Evolutionary conservation across 2,113 vertebrate genomes (phyloP), one percentile per base, ranked within the genome.

Genomic region (Eurystomus gularis): DNA sequence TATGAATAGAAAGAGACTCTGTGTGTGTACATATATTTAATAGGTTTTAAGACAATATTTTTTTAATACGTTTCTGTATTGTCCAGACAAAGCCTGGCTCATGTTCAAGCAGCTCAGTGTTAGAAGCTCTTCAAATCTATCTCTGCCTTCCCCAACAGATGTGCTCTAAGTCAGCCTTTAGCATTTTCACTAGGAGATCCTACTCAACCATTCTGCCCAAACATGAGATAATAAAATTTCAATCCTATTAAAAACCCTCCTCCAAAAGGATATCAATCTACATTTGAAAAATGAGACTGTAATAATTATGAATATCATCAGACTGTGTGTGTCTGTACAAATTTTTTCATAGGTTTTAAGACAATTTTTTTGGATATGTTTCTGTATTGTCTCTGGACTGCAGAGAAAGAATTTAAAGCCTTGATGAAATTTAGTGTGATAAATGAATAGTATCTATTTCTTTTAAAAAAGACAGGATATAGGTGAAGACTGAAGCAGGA

Each of bases 201-300:
- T 21, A 62, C 18, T 79, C 35, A 29, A 15, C 11, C 15, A 17
- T n/a, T 73, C 86, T 71, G 46, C 55, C 66, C 65, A 62, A 54
- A 78, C 5, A 40, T 0, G 0, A 17, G 31, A 16, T 48, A 71
- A 51, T 4, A 75, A 51, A 51, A 65, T 11, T 35, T 39, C 39
- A 71, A 42, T 44, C 31, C 48, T 60, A 42, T 49, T 37, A 75
- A 82, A 81, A 88, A 37, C 26, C 83, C 46, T 80, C 37, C 31
- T 37, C 26, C 17, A 3, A 58, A 87, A 76, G 12, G 3, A 8
- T 39, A 54, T 46, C 37, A 40, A 79, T 61, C 70, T 61, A 76
- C n/a, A 51, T 4, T 48, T 48, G 46, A 48, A 48, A 48, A 48
- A 48, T 48, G 46, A 33, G 29, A 20, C 64, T 42, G 29, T 15